Conservation (phyloP, 1,140 invertebrate genomes). For the Drosophila carrolli region DNA sequence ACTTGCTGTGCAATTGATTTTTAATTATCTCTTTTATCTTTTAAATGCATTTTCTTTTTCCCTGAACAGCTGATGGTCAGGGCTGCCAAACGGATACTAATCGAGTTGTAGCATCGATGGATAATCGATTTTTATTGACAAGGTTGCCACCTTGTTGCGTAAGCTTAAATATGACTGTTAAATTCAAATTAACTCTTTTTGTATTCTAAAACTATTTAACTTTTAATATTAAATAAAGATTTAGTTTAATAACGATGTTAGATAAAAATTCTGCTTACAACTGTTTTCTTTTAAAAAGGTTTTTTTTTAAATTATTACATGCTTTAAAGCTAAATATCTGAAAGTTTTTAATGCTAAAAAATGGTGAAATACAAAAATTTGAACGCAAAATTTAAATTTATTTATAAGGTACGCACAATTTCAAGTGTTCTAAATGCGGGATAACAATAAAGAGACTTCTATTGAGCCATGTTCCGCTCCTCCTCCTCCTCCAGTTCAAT, state of each 20-base stretch:
- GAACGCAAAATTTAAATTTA: constrained; percentile 17
- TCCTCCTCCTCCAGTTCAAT: constrained; percentile 50
- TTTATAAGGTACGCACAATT: constrained; percentile 16
- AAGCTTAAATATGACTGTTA: not conserved
- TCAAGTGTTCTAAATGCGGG: not conserved
- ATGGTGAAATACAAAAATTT: not conserved
- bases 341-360: too few relatives aligned
- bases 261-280: too few relatives aligned
- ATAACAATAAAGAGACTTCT: constrained; percentile 4
- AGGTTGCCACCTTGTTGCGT: not conserved
- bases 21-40: constrained; percentile 33
- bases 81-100: not conserved
- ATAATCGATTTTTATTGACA: not conserved
- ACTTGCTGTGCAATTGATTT: constrained; percentile 44
- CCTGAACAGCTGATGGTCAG: not conserved
- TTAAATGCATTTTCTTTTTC: constrained; percentile 8
- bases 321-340: too few relatives aligned
- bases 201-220: too few relatives aligned
- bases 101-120: not conserved
- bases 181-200: not conserved
- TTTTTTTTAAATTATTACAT: too few relatives aligned
- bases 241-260: too few relatives aligned
- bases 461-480: constrained; percentile 7
- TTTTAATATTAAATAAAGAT: too few relatives aligned
- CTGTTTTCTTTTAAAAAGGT: too few relatives aligned